These are phyloP conservation scores for Neria commutata DNA, from an alignment of 2,888 invertebrate species.

Conservation along the genomic window DNA sequence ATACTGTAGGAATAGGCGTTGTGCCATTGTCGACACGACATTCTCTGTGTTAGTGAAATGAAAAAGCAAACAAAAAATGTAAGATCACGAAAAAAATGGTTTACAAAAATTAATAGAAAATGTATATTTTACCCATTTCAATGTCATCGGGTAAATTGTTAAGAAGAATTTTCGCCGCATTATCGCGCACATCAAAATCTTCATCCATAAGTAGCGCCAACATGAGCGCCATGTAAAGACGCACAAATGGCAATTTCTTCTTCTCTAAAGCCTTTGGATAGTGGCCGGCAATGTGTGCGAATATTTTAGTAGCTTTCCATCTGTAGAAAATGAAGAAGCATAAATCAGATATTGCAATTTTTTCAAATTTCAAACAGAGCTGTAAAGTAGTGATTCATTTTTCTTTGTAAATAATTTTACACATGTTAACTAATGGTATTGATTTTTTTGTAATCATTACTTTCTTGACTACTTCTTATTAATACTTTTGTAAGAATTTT, in stretches of 20 bases:
- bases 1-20: conserved; percentile 41
- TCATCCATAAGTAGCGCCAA: conserved; percentile 55
- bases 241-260: conserved; percentile 40
- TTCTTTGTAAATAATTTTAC: not conserved
- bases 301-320: conserved; percentile 43
- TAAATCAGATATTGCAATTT: too few species aligned
- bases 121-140: conserved; percentile 34
- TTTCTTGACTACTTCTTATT: too few species aligned
- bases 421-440: too few species aligned
- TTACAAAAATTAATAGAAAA: conserved; percentile 14
- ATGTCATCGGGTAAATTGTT: conserved; percentile 37
- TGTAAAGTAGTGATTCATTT: not conserved
- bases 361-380: not conserved
- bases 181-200: conserved; percentile 48
- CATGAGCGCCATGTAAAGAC: conserved; percentile 44
- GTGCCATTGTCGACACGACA: conserved; percentile 45
- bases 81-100: too few species aligned
- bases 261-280: conserved; percentile 34
- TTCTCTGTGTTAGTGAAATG: conserved; percentile 29
- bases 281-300: conserved; percentile 39
- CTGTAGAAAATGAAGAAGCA: conserved; percentile 28
- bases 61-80: conserved; percentile 14
- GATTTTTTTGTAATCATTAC: too few species aligned
- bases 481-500: too few species aligned
- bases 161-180: conserved; percentile 43